Base-by-base conservation (phyloP, 2,113 vertebrate genomes). In the Garra rufa region DNA sequence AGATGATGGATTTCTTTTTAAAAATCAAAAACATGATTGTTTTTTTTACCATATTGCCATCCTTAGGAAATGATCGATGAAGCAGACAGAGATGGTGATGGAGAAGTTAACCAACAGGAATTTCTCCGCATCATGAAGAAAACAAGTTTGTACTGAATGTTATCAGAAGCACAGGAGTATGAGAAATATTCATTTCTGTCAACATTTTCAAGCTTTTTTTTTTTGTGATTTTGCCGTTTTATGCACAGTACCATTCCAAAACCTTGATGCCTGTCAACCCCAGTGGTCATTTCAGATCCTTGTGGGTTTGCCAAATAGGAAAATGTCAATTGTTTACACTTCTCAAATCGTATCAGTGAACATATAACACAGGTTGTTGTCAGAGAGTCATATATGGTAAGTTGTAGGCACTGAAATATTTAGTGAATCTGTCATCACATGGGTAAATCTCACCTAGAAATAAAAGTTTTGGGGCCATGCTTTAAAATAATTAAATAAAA, bases 111-210 rank as follows among this genome's bases (percentile, higher is more conserved):
- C 7, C 96, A 99, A 92, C 95, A 97, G 81, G 98, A 99, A 50
- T 99, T 99, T 90, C 92, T 99, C 88, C 92, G 95, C 70, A 97
- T 99, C 85, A 98, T 99, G 98, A 97, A 98, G 91, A 97, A 98
- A 90, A 98, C 96, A 28, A 96, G 96, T 90, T 93, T 99, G 17
- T 98, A 97, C 90, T 99, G 92, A 97, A 71, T 9, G 44, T 30
- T 30, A 2, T 11, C 59, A 11, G 44, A 67, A 67, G 59, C 77
- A 46, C 59, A 75, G 46, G 46, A 75, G 17, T 74, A 2, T 34
- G 48, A n/a, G 9, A 3, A 4, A 38, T 21, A 44, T 34, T 4
- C 1, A 28, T 61, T 79, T 61, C n/a, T 67, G 59, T 34, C 48
- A 67, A 21, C 38, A 48, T 77, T 13, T n/a, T 57, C 19, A 11